Evolutionary conservation across 2,888 invertebrate genomes (phyloP), one percentile per base, ranked within the genome.

Genomic region (Harpagoxenus sublaevis): DNA sequence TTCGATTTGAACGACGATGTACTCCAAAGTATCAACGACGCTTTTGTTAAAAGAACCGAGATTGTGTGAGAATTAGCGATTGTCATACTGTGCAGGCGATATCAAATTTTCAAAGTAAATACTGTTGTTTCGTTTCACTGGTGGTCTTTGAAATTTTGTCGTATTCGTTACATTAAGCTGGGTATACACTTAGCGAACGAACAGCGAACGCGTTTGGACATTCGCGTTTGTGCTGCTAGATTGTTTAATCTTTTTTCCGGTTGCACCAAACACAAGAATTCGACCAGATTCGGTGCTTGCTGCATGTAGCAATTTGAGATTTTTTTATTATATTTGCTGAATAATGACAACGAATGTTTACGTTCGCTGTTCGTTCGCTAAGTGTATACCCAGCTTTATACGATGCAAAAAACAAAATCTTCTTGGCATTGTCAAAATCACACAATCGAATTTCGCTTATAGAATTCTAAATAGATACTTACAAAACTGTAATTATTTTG

Each of bases 101-200:
- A 81, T 71, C 73, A 39, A 48, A 45, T 51, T 71, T 60, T 51
- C 60, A 73, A 71, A 81, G 48, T 3, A 31, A 42, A 57, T 3
- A 4, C 5, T 15, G n/a, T 45, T 77, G 28, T 55, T 15, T 57
- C 23, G 15, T 78, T 75, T 66, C 31, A 70, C 9, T n/a, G 23
- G 3, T 23, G 3, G 42, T 55, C 45, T 68, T 23, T 55, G 42
- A 55, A 55, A 42, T 31, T 1, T 39, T 62, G 28, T n/a, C n/a
- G 39, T 39, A 2, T 15, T 71, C 18, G 51, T 42, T 51, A 23
- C 23, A 23, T 23, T 23, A 23, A 23, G 23, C 23, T 23, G 23
- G 23, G 23, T 23, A 23, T 23, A 23, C 23, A 23, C 23, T 23
- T 23, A 23, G 23, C 23, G 23, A 23, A 23, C 23, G 23, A 23